phyloP scores from a whole-genome alignment of 2,888 invertebrate genomes.

The Ennomos quercinarius region DNA sequence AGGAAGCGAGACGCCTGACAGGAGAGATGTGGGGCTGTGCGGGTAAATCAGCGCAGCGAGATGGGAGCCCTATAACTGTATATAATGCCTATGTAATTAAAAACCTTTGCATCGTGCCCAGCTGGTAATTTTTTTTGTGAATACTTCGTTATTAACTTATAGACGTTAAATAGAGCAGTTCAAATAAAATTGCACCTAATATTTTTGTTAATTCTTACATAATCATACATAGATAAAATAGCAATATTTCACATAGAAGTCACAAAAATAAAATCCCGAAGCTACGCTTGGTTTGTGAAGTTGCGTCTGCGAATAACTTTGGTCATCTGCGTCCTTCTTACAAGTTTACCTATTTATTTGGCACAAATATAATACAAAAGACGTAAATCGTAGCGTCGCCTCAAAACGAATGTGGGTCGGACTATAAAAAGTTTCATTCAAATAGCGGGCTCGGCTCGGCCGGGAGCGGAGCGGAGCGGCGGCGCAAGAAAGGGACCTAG shows the following conservation, averaged over 20 bases:
- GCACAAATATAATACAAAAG: constrained; percentile 30
- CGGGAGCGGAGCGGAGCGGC: not conserved
- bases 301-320: too few relatives aligned
- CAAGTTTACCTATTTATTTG: constrained; percentile 27
- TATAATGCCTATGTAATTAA: too few relatives aligned
- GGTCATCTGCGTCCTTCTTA: not conserved
- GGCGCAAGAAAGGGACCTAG: constrained; percentile 20
- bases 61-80: not conserved
- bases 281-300: too few relatives aligned
- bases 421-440: constrained; percentile 32
- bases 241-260: too few relatives aligned
- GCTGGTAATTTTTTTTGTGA: too few relatives aligned
- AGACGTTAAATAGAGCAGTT: too few relatives aligned
- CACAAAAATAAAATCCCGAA: too few relatives aligned
- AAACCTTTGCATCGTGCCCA: too few relatives aligned
- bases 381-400: constrained; percentile 25
- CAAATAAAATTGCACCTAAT: too few relatives aligned
- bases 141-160: too few relatives aligned
- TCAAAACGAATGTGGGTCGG: constrained; percentile 30
- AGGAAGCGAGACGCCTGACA: not conserved
- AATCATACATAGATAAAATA: too few relatives aligned
- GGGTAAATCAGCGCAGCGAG: not conserved
- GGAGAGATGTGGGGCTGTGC: not conserved
- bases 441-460: not conserved
- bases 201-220: too few relatives aligned